Base-by-base conservation (phyloP, 92 coral and sea anemone genomes). In the Heliopora coerulea region DNA sequence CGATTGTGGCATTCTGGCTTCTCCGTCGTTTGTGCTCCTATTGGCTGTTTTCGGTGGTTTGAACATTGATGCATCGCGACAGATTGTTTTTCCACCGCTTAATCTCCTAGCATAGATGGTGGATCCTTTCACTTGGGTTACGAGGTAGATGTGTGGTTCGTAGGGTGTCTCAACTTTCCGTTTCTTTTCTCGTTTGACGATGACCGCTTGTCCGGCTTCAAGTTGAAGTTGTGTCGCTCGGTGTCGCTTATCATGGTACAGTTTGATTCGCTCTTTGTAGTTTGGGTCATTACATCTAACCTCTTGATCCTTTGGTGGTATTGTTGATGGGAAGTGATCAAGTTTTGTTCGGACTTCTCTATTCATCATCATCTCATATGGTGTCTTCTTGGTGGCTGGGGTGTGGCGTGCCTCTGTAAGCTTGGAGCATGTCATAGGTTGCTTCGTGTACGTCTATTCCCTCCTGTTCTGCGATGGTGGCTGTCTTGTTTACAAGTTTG, bases 161-260 rank as follows among this genome's bases (percentile, higher is more conserved):
- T 32, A 83, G 33, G 80, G 75, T 59, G 84, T 79, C 69, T 83
- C 69, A 5, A 56, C 73, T 68, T 54, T 68, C 61, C 74, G 58
- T 35, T 78, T 78, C 39, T 15, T 63, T 19, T 78, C 74, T 65
- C 74, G 63, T 39, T 64, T 78, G 23, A 78, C 64, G 25, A 78
- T 20, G n/a, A n/a, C n/a, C n/a, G n/a, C n/a, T n/a, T n/a, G n/a
- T 3, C 49, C 65, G 3, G 62, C 82, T 17, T 50, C 58, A 5
- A 86, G 21, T 56, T 40, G 62, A 57, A 65, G 79, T 31, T 65
- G 33, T 41, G 34, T 80, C 26, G 85, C 80, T 61, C 62, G 66
- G 65, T 80, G 88, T 59, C 86, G 33, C 49, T 61, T 52, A 79
- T 87, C 87, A 18, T 86, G 86, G 82, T 82, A 69, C 58, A 52